Conservation (phyloP, 1,140 invertebrate species). For the Cherax quadricarinatus region DNA sequence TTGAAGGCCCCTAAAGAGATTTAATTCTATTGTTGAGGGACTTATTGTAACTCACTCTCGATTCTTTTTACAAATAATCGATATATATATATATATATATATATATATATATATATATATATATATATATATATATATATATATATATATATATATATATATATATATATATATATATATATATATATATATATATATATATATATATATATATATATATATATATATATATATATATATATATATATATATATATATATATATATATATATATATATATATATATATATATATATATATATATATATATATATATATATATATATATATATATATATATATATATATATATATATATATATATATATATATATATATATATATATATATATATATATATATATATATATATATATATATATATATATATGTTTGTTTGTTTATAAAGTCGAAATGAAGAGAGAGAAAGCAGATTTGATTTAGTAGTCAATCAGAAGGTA, state of each 20-base stretch:
- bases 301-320: background rate
- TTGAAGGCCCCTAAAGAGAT: background rate
- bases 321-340: slow-evolving; percentile 12
- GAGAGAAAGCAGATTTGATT: background rate
- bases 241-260: slow-evolving; percentile 17
- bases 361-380: too few relatives aligned
- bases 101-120: background rate
- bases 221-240: too few relatives aligned
- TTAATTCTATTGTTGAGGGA: background rate
- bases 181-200: background rate
- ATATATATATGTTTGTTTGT: background rate
- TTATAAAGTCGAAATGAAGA: background rate
- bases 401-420: too few relatives aligned
- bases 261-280: background rate
- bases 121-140: slow-evolving; percentile 10
- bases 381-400: too few relatives aligned
- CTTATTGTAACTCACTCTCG: background rate
- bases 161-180: slow-evolving; percentile 15
- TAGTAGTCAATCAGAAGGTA: slow-evolving; percentile 20
- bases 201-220: too few relatives aligned
- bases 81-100: too few relatives aligned
- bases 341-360: background rate
- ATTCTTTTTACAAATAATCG: too few relatives aligned
- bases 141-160: background rate
- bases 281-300: too few relatives aligned